Conservation (phyloP, 2,797 vertebrate species). For the Ceyx erithaca region DNA sequence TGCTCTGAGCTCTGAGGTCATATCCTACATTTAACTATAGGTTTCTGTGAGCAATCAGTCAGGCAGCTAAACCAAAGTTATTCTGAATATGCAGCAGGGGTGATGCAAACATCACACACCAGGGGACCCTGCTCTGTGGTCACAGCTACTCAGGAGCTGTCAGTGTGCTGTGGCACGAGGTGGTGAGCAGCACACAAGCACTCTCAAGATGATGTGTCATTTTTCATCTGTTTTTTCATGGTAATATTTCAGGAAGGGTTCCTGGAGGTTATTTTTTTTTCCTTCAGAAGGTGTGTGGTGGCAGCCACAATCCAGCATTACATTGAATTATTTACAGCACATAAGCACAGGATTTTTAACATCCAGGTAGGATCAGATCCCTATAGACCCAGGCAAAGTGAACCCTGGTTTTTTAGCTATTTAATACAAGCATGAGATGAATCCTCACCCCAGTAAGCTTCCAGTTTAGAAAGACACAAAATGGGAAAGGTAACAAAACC, state of each 20-base stretch:
- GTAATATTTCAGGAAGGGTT: not conserved
- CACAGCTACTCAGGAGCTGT: not conserved
- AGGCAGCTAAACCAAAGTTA: not conserved
- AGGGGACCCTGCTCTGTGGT: fast-evolving
- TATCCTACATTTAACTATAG: conserved; percentile 38
- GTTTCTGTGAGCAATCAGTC: conserved; percentile 1
- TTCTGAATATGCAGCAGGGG: not conserved
- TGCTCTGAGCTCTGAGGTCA: not conserved
- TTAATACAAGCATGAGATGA: not conserved
- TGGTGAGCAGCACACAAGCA: not conserved
- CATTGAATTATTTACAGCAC: not conserved
- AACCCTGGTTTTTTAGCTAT: not conserved
- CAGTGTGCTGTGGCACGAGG: not conserved
- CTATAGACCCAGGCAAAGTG: not conserved
- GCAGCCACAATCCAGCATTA: not conserved
- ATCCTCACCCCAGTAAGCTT: not conserved
- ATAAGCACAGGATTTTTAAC: not conserved
- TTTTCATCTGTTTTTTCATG: not conserved
- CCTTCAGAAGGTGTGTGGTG: not conserved
- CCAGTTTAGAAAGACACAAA: not conserved
- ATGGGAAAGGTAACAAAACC: not conserved
- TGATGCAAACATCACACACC: not conserved
- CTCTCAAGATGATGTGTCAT: not conserved
- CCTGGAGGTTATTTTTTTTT: not conserved
- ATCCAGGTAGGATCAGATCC: not conserved